Conservation (phyloP, 2,113 vertebrate genomes). For the Strix aluco region DNA sequence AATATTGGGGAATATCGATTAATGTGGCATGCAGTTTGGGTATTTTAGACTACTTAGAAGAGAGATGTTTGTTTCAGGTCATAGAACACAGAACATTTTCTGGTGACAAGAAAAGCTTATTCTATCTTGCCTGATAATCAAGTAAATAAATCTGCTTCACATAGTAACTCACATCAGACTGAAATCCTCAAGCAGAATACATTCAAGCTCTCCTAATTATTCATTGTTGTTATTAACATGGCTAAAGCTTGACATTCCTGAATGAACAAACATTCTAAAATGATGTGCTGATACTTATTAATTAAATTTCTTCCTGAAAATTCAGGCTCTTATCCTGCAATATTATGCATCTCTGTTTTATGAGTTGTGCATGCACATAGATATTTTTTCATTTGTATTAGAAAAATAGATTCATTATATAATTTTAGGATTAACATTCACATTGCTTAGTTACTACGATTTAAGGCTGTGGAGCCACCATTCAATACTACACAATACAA, state of each 20-base stretch:
- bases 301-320: neutral
- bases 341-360: neutral
- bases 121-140: neutral
- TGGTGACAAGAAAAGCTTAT: neutral
- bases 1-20: neutral
- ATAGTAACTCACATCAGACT: neutral
- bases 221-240: neutral
- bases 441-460: neutral
- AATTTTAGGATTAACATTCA: neutral
- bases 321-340: neutral
- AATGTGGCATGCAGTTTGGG: neutral
- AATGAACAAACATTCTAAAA: neutral
- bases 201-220: neutral
- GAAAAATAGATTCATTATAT: neutral
- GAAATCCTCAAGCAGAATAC: neutral
- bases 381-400: neutral
- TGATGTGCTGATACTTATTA: neutral
- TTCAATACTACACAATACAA: neutral
- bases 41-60: neutral
- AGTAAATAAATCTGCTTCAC: neutral
- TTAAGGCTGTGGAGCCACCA: neutral
- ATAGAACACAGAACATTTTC: neutral
- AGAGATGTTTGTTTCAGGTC: neutral
- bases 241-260: neutral
- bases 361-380: neutral